phyloP scores from a whole-genome alignment of 2,888 invertebrate genomes.

The Nomada goodeniana region DNA sequence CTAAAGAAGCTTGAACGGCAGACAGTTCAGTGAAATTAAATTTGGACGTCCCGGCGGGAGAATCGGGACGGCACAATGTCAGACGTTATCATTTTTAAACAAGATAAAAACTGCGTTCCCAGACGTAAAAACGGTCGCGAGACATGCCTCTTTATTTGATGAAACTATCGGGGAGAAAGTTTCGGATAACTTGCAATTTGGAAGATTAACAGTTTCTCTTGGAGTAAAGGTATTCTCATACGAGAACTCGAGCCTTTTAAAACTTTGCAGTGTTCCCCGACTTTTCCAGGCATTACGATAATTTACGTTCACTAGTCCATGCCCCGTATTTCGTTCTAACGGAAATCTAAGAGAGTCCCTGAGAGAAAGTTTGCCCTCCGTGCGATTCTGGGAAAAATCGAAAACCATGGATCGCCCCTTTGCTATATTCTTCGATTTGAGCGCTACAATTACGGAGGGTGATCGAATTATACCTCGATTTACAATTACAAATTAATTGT shows the following conservation, averaged over 20 bases:
- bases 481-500: too few relatives aligned
- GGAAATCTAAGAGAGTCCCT: slow-evolving; percentile 21
- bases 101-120: background rate
- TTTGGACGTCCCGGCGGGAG: background rate
- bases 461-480: background rate
- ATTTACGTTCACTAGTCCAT: slow-evolving; percentile 12
- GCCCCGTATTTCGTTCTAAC: slow-evolving; percentile 14
- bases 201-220: background rate
- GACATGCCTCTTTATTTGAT: background rate
- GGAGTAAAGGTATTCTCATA: background rate
- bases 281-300: slow-evolving; percentile 11
- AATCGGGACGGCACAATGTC: background rate
- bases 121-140: background rate
- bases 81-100: slow-evolving; percentile 22
- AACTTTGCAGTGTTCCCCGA: slow-evolving; percentile 3
- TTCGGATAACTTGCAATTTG: background rate
- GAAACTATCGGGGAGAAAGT: background rate
- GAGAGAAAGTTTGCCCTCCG: slow-evolving; percentile 4
- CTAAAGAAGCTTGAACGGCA: background rate
- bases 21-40: slow-evolving; percentile 14
- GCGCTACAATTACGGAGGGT: background rate
- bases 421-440: background rate
- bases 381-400: background rate
- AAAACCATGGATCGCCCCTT: too few relatives aligned
- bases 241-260: background rate